A percentile compares a stretch with the other conserved stretches of the same genome.
phyloP scores from a whole-genome alignment of 2,797 vertebrate species.

The Chloroceryle amazona region DNA sequence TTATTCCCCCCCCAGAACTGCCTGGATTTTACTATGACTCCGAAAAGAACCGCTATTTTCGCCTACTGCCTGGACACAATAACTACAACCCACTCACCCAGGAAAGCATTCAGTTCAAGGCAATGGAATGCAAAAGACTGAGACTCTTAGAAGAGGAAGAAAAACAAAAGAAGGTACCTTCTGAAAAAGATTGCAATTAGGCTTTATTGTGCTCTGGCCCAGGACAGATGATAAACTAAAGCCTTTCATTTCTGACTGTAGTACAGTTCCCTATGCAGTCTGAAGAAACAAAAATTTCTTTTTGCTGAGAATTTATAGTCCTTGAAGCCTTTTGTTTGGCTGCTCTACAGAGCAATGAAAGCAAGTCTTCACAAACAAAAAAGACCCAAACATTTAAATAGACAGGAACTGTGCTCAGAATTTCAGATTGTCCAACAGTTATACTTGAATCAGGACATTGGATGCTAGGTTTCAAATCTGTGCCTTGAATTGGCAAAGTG shows the following conservation, averaged over 20 bases:
- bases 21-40: slow-evolving; percentile 97
- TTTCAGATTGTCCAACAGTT: neutral
- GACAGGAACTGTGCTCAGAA: neutral
- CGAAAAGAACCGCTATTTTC: slow-evolving; percentile 97
- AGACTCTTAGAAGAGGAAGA: slow-evolving; percentile 89
- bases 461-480: neutral
- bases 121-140: slow-evolving; percentile 86
- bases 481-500: neutral
- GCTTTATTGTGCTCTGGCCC: neutral
- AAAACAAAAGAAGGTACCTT: slow-evolving; percentile 84
- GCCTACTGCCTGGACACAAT: slow-evolving; percentile 94
- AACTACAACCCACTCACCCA: slow-evolving; percentile 96
- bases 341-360: neutral
- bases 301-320: neutral
- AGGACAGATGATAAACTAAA: neutral
- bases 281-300: neutral
- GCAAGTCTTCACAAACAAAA: neutral
- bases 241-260: neutral
- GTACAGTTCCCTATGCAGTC: neutral
- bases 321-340: neutral
- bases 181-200: neutral
- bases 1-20: slow-evolving; percentile 82
- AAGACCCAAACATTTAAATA: neutral
- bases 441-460: neutral
- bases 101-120: slow-evolving; percentile 88